Conservation (phyloP, 2,113 vertebrate species). For the Pteronura brasiliensis region DNA sequence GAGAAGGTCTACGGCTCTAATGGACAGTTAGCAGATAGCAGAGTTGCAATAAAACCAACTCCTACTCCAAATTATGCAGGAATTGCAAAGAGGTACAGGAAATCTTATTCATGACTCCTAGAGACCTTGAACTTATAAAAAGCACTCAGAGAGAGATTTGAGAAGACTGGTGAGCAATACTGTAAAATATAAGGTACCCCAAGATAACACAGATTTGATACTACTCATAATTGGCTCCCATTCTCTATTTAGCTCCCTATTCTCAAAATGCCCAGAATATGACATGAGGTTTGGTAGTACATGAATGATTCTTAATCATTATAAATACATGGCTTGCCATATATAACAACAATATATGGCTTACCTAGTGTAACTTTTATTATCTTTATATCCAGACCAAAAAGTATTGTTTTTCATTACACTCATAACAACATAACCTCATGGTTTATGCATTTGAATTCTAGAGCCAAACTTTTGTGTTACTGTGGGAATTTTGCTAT, state of each 20-base stretch:
- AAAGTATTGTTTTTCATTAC: background rate
- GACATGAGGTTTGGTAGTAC: background rate
- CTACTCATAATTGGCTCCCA: background rate
- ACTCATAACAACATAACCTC: background rate
- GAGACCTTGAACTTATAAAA: background rate
- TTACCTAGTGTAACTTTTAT: background rate
- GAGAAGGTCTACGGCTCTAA: background rate
- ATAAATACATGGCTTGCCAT: background rate
- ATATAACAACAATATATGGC: background rate
- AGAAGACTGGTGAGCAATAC: background rate
- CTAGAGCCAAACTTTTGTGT: background rate
- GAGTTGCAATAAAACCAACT: background rate
- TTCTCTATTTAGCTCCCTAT: background rate
- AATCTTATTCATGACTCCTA: background rate
- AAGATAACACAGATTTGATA: background rate
- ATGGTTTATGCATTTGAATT: background rate
- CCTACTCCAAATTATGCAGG: background rate
- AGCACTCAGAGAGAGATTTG: background rate
- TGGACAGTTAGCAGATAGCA: background rate
- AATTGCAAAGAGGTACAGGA: background rate
- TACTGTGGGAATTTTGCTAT: background rate
- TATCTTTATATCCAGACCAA: background rate
- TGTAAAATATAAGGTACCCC: background rate
- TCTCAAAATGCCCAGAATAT: background rate
- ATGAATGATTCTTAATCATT: background rate